phyloP scores from a whole-genome alignment of 1,140 invertebrate genomes.

The Hesperophylax magnus region DNA sequence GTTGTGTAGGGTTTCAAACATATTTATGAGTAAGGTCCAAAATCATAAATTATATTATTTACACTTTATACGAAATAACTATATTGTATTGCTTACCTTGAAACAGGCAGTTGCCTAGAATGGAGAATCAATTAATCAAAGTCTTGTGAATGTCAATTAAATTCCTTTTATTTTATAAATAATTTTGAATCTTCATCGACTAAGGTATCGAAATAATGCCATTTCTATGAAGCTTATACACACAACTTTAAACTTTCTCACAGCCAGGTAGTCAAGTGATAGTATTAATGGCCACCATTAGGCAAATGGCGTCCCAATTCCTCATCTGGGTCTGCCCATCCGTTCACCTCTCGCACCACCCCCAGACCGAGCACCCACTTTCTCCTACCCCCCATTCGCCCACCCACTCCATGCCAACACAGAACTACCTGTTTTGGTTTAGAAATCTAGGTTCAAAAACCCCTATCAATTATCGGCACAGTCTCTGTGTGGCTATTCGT shows the following conservation, averaged over 20 bases:
- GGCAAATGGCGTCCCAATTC: slow-evolving; percentile 15
- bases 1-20: too few relatives aligned
- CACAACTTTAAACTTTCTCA: not conserved
- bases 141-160: too few relatives aligned
- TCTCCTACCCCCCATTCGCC: not conserved
- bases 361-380: not conserved
- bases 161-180: too few relatives aligned
- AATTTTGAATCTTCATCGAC: too few relatives aligned
- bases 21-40: too few relatives aligned
- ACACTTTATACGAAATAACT: too few relatives aligned
- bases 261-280: not conserved
- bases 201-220: too few relatives aligned
- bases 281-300: slow-evolving; percentile 10
- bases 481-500: not conserved
- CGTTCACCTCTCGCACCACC: not conserved
- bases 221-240: too few relatives aligned
- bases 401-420: not conserved
- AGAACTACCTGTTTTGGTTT: not conserved
- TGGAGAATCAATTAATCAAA: too few relatives aligned
- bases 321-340: slow-evolving; percentile 17
- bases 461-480: not conserved
- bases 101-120: too few relatives aligned
- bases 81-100: too few relatives aligned
- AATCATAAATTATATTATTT: too few relatives aligned
- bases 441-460: not conserved